Base-by-base conservation (phyloP, 1,140 invertebrate genomes). In the Pygmarrhopalites habei region DNA sequence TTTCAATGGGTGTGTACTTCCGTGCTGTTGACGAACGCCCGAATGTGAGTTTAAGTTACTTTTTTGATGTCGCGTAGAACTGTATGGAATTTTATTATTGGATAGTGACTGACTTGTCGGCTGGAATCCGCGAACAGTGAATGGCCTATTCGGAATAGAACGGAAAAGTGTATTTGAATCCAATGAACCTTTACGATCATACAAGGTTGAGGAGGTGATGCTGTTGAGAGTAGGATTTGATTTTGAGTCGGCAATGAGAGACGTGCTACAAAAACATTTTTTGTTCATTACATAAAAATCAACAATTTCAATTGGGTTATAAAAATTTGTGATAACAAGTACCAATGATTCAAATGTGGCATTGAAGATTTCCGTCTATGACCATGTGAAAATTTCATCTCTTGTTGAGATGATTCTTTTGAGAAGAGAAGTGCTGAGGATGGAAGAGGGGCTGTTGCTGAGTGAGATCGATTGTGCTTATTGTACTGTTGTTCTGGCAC, bases 1-100 rank as follows among this genome's bases (percentile, higher is more conserved):
- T 58, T 64, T 68, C 39, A 68, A 56, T 51, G 66, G 66, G 60
- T 68, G 66, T 44, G 66, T 68, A 41, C 66, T 68, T 47, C 66
- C 66, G 41, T 68, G 66, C 35, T 68, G 61, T 56, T 65, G 62
- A 39, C 62, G 23, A 39, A 35, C 47, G 29, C 66, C 58, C 62
- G 26, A 61, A 46, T 7, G 44, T 41, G n/a, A n/a, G n/a, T n/a
- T n/a, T n/a, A n/a, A n/a, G 46, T 60, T 49, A 29, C 56, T 62
- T n/a, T 44, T 51, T 52, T 12, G 60, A 56, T 55, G 51, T 28
- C 51, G 51, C 5, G 10, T 26, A 39, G 49, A 52, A 15, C 46
- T 56, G 19, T 58, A 58, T n/a, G 53, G 52, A 53, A 58, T 53
- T 51, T 68, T 68, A 30, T 49, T 52, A 47, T 35, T 60, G 2